Conservation (phyloP, 1,140 invertebrate species). For the Neodiprion pinetum region DNA sequence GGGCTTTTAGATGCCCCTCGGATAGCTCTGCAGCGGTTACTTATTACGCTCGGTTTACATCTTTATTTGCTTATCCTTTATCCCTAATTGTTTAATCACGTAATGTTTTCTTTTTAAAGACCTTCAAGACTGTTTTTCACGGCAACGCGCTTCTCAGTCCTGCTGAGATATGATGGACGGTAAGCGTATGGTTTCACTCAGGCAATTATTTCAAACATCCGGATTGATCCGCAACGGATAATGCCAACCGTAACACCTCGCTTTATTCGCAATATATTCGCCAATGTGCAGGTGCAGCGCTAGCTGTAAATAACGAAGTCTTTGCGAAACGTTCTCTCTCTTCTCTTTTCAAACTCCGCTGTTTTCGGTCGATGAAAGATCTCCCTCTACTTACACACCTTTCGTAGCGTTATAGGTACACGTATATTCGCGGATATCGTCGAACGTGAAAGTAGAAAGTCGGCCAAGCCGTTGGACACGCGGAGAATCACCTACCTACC, state of each 20-base stretch:
- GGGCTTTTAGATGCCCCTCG: not conserved
- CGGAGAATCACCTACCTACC: not conserved
- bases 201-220: not conserved
- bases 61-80: not conserved
- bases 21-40: not conserved
- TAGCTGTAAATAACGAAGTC: too few relatives aligned
- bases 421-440: not conserved
- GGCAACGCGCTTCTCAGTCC: not conserved
- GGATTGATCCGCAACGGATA: not conserved
- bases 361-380: not conserved
- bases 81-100: slow-evolving; percentile 3
- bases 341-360: too few relatives aligned
- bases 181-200: not conserved
- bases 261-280: too few relatives aligned
- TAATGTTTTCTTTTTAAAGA: not conserved
- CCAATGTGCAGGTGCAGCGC: too few relatives aligned
- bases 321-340: too few relatives aligned
- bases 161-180: not conserved
- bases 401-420: too few relatives aligned
- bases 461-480: not conserved
- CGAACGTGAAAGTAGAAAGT: slow-evolving; percentile 7
- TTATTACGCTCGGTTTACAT: not conserved
- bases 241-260: not conserved
- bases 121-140: not conserved
- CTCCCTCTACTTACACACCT: not conserved